A percentile compares a stretch with the other conserved stretches of the same genome.
These are phyloP conservation scores for Alectoris magna DNA, from an alignment of 2,797 vertebrate genomes.

Conservation along the genomic window DNA sequence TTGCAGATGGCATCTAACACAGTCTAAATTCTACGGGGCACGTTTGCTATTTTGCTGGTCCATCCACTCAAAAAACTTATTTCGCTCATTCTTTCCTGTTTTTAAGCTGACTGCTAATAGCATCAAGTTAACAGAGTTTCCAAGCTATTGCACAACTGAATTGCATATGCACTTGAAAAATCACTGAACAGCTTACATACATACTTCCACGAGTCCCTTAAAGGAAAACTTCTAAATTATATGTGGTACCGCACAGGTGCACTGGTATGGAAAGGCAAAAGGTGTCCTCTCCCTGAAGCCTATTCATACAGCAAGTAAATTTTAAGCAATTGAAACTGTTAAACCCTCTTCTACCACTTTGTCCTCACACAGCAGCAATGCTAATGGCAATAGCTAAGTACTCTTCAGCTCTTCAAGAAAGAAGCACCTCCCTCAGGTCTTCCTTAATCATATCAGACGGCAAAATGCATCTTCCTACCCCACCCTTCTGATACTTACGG, in stretches of 20 bases:
- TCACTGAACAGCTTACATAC: neutral
- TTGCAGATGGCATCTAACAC: neutral
- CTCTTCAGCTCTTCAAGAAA: neutral
- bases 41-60: neutral
- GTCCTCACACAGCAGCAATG: neutral
- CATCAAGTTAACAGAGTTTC: neutral
- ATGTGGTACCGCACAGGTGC: neutral
- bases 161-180: neutral
- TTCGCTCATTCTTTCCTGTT: neutral
- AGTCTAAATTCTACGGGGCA: neutral
- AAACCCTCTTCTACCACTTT: neutral
- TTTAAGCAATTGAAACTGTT: neutral
- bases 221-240: neutral
- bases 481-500: neutral
- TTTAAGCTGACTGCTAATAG: neutral
- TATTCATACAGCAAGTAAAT: neutral
- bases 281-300: neutral
- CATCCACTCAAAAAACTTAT: neutral
- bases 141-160: neutral
- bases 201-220: neutral
- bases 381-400: neutral
- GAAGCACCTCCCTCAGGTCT: neutral
- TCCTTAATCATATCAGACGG: fast-evolving
- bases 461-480: neutral
- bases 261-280: neutral